Percentiles rank a stretch among this genome's conserved stretches.
Evolutionary conservation across 92 coral and sea anemone genomes (phyloP).

Genomic region (Zoanthus gigantus): DNA sequence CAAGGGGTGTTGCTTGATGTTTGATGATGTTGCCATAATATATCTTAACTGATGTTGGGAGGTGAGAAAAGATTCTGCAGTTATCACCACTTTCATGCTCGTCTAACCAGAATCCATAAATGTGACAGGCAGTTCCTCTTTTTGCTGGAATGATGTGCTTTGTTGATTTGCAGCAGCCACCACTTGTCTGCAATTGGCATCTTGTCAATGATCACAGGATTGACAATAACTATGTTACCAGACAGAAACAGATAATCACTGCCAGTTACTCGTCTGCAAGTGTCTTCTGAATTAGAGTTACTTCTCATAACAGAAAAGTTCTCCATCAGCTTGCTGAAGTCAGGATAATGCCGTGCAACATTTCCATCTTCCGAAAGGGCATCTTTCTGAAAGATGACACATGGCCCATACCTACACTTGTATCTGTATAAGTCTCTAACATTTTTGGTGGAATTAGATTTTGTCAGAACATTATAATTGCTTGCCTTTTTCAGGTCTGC

Average conservation of each 20-base stretch:
- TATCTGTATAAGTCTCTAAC: constrained; percentile 67
- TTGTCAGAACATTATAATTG: constrained; percentile 60
- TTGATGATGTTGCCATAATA: constrained; percentile 74
- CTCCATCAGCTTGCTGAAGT: constrained; percentile 61
- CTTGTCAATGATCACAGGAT: constrained; percentile 63
- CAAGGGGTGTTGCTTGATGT: constrained; percentile 36
- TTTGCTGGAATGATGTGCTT: constrained; percentile 49
- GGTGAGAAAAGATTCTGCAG: constrained; percentile 49
- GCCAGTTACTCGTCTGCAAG: constrained; percentile 25
- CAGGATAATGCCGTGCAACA: constrained; percentile 49
- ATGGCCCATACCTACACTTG: constrained; percentile 79
- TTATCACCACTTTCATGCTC: constrained; percentile 37
- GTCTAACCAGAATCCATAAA: constrained; percentile 79
- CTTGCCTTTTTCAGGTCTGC: constrained; percentile 63
- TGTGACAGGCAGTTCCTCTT: constrained; percentile 56
- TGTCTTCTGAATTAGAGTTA: neutral
- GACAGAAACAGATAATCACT: constrained; percentile 60
- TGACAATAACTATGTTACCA: constrained; percentile 72
- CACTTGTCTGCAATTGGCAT: constrained; percentile 75
- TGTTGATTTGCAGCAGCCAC: constrained; percentile 79
- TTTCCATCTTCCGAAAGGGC: constrained; percentile 42
- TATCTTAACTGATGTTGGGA: constrained; percentile 60
- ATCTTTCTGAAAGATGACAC: constrained; percentile 74
- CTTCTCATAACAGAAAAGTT: constrained; percentile 52
- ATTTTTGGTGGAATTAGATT: constrained; percentile 66